phyloP scores from a whole-genome alignment of 2,797 vertebrate species.

The Hydrolagus colliei region DNA sequence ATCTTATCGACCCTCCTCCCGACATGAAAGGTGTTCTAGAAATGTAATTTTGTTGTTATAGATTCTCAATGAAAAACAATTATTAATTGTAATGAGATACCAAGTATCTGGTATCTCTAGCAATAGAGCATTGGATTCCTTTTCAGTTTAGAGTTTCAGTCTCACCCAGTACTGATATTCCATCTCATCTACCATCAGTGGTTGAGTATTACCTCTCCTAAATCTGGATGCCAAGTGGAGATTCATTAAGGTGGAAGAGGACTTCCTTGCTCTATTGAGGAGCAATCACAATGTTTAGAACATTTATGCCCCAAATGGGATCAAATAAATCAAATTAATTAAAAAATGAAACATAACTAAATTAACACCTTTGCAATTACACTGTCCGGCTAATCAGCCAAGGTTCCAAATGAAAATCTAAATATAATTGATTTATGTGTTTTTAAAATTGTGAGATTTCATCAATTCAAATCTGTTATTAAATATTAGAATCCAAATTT shows the following conservation, averaged over 20 bases:
- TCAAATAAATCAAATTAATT: too few relatives aligned
- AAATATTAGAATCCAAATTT: neutral
- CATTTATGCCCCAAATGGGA: too few relatives aligned
- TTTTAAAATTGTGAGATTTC: neutral
- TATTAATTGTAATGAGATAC: conserved; percentile 6
- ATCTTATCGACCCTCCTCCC: too few relatives aligned
- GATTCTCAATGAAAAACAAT: neutral
- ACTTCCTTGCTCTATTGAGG: too few relatives aligned
- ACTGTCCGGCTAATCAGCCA: neutral
- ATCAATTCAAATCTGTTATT: neutral
- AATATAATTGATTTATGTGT: neutral
- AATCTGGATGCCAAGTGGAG: too few relatives aligned
- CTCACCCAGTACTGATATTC: neutral
- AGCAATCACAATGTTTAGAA: too few relatives aligned
- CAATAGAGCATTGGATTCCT: neutral
- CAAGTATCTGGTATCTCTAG: neutral
- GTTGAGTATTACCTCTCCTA: too few relatives aligned
- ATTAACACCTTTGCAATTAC: neutral
- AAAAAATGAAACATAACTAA: too few relatives aligned
- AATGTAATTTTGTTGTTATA: neutral
- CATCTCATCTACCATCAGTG: too few relatives aligned
- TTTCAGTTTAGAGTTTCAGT: neutral
- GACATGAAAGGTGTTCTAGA: too few relatives aligned
- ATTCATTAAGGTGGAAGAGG: too few relatives aligned
- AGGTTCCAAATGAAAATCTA: neutral